Conservation (phyloP, 2,797 vertebrate species). For the Neoniphon sammara region DNA sequence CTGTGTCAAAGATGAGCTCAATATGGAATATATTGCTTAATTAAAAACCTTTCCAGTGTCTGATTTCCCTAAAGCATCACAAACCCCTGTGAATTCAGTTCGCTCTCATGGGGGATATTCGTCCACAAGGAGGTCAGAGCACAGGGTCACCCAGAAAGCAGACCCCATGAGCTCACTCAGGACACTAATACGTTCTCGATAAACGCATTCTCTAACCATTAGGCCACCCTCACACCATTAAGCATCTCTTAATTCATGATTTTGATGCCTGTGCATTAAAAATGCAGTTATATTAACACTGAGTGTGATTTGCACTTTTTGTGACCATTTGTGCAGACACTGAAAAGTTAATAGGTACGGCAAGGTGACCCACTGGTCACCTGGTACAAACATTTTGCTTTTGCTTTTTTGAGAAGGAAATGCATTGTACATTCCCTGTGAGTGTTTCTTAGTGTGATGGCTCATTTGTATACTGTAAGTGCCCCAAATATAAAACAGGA, state of each 20-base stretch:
- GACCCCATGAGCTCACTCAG: neutral
- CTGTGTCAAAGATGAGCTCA: neutral
- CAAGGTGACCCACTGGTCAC: conserved; percentile 30
- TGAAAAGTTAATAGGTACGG: no score
- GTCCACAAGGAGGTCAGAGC: neutral
- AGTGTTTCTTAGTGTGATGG: neutral
- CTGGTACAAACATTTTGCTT: conserved; percentile 13
- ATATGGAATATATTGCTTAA: neutral
- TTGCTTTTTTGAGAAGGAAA: neutral
- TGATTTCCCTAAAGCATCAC: no score
- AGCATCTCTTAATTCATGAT: neutral
- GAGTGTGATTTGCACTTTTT: neutral
- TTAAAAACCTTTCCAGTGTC: neutral
- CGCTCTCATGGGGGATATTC: no score
- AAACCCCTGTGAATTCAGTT: no score
- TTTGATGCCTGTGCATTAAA: neutral
- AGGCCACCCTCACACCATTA: neutral
- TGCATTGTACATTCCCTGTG: neutral
- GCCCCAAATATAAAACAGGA: conserved; percentile 66
- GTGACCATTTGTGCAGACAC: no score
- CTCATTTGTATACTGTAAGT: conserved; percentile 17
- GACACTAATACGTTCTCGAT: neutral
- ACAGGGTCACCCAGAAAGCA: neutral
- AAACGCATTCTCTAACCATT: neutral
- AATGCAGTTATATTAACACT: neutral